These are phyloP conservation scores for Yponomeuta sedellus DNA, from an alignment of 2,888 invertebrate species.

Conservation along the genomic window DNA sequence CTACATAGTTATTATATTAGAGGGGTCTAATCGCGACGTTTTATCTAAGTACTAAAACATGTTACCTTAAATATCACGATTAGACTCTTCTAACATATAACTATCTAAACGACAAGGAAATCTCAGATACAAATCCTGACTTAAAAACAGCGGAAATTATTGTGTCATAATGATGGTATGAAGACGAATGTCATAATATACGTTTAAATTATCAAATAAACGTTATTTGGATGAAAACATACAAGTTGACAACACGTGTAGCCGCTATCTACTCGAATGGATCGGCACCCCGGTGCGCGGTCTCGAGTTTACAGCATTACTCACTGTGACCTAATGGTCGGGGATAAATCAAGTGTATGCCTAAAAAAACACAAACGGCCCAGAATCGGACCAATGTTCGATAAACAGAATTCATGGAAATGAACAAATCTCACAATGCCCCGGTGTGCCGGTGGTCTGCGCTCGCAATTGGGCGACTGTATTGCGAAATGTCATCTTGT, in stretches of 20 bases:
- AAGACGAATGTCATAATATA: conserved; percentile 54
- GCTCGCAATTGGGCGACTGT: conserved; percentile 30
- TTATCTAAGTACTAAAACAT: too few species aligned
- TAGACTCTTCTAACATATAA: too few species aligned
- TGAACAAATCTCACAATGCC: conserved; percentile 67
- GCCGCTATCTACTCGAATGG: conserved; percentile 62
- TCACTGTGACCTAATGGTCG: conserved; percentile 71
- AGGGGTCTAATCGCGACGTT: too few species aligned
- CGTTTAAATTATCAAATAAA: conserved; percentile 67
- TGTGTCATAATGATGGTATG: conserved; percentile 59
- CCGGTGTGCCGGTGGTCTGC: conserved; percentile 53
- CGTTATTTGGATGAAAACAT: conserved; percentile 71
- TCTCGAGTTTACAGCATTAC: conserved; percentile 55
- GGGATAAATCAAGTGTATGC: conserved; percentile 68
- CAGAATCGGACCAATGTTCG: conserved; percentile 61
- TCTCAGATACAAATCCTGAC: too few species aligned
- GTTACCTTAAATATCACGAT: too few species aligned
- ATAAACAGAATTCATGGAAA: conserved; percentile 74
- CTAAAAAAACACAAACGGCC: conserved; percentile 50
- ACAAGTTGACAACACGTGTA: conserved; percentile 76
- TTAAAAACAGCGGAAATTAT: conserved; percentile 34
- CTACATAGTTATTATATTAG: too few species aligned
- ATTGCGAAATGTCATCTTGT: conserved; percentile 36
- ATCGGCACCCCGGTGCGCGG: conserved; percentile 67
- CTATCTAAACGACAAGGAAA: too few species aligned